Evolutionary conservation across 2,113 vertebrate genomes (phyloP).

Genomic region (Bucco capensis): DNA sequence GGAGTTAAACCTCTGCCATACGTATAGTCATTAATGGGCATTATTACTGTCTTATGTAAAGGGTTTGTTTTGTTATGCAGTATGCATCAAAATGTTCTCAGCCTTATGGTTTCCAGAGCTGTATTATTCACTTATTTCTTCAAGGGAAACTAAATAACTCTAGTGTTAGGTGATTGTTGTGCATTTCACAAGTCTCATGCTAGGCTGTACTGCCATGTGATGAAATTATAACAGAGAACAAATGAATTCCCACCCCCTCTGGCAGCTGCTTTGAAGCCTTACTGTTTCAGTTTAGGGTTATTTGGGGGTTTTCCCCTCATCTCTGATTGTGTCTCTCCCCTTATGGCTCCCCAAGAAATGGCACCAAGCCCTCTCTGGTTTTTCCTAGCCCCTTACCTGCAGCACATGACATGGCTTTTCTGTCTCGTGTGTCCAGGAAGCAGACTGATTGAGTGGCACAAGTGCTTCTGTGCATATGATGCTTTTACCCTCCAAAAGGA

Average conservation of each 20-base stretch:
- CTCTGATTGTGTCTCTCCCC: neutral
- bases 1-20: slow-evolving; percentile 84
- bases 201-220: neutral
- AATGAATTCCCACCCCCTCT: neutral
- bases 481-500: neutral
- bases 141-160: slow-evolving; percentile 69
- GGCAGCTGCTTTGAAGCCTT: neutral
- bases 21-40: slow-evolving; percentile 89
- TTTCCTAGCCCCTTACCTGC: neutral
- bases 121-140: slow-evolving; percentile 68
- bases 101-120: slow-evolving; percentile 78
- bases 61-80: slow-evolving; percentile 79
- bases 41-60: slow-evolving; percentile 87
- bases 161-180: slow-evolving; percentile 35
- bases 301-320: no score
- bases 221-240: slow-evolving; percentile 5
- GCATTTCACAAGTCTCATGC: slow-evolving; percentile 11
- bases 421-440: neutral
- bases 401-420: accelerated
- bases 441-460: accelerated
- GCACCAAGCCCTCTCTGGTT: accelerated
- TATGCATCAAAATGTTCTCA: slow-evolving; percentile 74
- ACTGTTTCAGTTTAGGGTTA: neutral
- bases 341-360: accelerated
- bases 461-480: neutral